Evolutionary conservation across 2,888 invertebrate genomes (phyloP).

Genomic region (Plebejus argus): DNA sequence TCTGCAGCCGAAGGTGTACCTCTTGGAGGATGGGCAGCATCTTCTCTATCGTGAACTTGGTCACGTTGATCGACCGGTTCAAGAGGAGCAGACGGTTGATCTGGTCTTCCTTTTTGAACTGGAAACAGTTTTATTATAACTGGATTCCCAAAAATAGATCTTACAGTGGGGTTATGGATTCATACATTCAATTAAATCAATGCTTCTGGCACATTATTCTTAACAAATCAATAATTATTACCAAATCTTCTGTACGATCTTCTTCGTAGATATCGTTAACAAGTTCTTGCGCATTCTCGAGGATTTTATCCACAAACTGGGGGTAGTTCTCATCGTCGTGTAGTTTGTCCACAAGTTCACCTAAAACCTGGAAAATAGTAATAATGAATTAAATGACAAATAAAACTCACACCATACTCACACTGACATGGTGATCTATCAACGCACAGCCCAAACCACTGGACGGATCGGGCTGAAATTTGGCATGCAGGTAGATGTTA

Average conservation of each 20-base stretch:
- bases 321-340: constrained; percentile 67
- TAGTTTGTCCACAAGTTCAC: constrained; percentile 58
- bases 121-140: constrained; percentile 43
- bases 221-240: no score
- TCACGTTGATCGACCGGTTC: constrained; percentile 61
- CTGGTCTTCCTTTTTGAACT: constrained; percentile 61
- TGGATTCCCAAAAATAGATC: no score
- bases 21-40: constrained; percentile 53
- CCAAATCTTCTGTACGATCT: constrained; percentile 49
- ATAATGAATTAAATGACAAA: no score
- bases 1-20: constrained; percentile 47
- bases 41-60: constrained; percentile 61
- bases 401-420: no score
- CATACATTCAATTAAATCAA: no score
- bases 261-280: constrained; percentile 50
- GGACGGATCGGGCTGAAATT: no score
- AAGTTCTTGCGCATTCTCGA: constrained; percentile 50
- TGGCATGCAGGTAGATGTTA: no score
- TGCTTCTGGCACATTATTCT: no score
- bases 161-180: no score
- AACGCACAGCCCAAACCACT: no score
- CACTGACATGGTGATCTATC: no score
- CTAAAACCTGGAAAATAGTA: constrained; percentile 52
- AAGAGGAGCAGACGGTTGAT: constrained; percentile 57
- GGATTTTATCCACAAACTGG: constrained; percentile 58